A percentile compares a stretch with the other conserved stretches of the same genome.
Evolutionary conservation across 2,113 vertebrate genomes (phyloP).

Genomic region (Myanophis thanlyinensis): DNA sequence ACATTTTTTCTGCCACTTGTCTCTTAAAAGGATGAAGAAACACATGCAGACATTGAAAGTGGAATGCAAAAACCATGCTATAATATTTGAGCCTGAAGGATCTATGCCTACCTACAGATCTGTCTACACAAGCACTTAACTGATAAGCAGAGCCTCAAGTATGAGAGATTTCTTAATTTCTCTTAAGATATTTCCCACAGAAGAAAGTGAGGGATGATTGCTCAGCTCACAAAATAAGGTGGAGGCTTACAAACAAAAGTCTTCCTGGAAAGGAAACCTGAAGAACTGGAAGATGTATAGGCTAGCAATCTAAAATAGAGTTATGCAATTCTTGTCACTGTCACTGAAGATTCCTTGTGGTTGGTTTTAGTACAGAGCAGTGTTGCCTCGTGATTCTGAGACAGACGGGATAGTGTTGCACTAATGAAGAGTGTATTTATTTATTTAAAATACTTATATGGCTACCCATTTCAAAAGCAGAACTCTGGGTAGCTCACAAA

Average conservation of each 20-base stretch:
- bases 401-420: neutral
- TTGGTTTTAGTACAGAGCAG: neutral
- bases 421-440: neutral
- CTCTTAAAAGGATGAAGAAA: neutral
- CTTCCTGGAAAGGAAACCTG: neutral
- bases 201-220: neutral
- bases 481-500: neutral
- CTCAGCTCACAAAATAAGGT: neutral
- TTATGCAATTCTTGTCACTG: neutral
- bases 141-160: neutral
- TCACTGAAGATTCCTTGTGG: neutral
- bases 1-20: neutral
- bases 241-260: neutral
- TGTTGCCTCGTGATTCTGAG: neutral
- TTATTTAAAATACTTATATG: neutral
- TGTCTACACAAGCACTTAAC: neutral
- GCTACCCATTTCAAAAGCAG: neutral
- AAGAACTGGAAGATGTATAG: neutral
- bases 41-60: neutral
- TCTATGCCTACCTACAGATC: neutral
- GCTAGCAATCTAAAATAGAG: neutral
- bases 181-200: neutral
- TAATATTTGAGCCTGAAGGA: neutral
- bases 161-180: neutral
- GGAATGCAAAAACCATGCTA: neutral